phyloP scores from a whole-genome alignment of 2,888 invertebrate species.

The Apamea crenata region DNA sequence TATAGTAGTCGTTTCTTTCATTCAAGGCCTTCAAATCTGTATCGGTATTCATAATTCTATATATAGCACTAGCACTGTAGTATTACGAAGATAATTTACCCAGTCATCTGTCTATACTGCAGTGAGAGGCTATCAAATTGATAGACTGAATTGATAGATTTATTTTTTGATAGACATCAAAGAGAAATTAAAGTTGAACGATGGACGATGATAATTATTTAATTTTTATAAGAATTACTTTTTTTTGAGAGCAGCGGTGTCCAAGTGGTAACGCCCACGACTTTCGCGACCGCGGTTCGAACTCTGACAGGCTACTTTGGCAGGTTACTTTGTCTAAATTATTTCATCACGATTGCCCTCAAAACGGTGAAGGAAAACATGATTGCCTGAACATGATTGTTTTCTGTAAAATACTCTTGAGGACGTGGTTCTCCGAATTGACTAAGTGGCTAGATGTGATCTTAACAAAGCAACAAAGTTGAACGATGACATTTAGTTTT shows the following conservation, averaged over 20 bases:
- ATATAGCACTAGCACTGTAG: not conserved
- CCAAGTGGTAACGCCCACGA: not conserved
- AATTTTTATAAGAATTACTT: not conserved
- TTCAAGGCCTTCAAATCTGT: conserved; percentile 25
- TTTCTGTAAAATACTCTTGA: not conserved
- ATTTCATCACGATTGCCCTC: not conserved
- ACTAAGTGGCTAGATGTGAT: not conserved
- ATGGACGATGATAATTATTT: not conserved
- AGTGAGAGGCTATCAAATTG: not conserved
- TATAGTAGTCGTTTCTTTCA: conserved; percentile 7
- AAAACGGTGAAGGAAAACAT: not conserved
- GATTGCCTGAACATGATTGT: too few relatives aligned
- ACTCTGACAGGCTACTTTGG: not conserved
- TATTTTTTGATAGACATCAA: not conserved
- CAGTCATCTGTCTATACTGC: not conserved
- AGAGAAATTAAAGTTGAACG: not conserved
- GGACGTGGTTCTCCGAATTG: not conserved
- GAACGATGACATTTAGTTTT: not conserved
- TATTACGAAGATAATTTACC: not conserved
- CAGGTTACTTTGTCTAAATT: not conserved
- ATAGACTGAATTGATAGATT: too few relatives aligned
- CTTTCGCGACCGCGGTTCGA: not conserved
- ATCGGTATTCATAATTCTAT: conserved; percentile 3
- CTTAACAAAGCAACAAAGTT: not conserved
- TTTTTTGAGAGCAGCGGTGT: not conserved